Evolutionary conservation across 2,113 vertebrate species (phyloP).

Genomic region (Psilopsiagon aymara): DNA sequence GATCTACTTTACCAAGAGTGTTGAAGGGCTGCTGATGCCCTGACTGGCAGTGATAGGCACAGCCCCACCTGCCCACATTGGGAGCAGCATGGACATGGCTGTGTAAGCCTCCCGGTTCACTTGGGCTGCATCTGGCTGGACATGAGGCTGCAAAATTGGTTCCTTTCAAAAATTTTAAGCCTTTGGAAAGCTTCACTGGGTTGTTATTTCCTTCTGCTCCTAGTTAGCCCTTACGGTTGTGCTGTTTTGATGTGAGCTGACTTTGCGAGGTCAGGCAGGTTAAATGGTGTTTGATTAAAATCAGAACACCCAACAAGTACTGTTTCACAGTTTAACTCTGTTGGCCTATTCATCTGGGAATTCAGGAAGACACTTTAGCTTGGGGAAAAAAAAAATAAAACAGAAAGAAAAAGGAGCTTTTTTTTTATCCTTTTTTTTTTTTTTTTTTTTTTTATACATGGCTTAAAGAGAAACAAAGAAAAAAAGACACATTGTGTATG

Average conservation of each 20-base stretch:
- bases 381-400: not conserved
- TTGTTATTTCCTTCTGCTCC: conserved; percentile 52
- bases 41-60: accelerated
- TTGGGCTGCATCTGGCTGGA: accelerated
- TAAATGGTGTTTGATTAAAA: conserved; percentile 87
- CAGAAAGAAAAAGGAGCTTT: not conserved
- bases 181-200: not conserved
- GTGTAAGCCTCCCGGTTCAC: accelerated
- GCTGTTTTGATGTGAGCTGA: conserved; percentile 72
- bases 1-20: not conserved
- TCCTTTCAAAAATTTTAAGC: not conserved
- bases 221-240: not conserved
- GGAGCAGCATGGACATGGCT: accelerated
- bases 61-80: accelerated
- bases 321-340: conserved; percentile 63
- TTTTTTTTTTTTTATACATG: not conserved
- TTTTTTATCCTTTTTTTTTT: not conserved
- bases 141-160: not conserved
- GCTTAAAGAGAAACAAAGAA: conserved; percentile 67
- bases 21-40: not conserved
- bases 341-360: conserved; percentile 67
- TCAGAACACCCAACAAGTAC: conserved; percentile 80
- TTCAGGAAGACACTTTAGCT: conserved; percentile 55
- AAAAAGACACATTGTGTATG: conserved; percentile 63
- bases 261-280: conserved; percentile 78